phyloP scores from a whole-genome alignment of 2,113 vertebrate genomes.

The Glareola pratincola region DNA sequence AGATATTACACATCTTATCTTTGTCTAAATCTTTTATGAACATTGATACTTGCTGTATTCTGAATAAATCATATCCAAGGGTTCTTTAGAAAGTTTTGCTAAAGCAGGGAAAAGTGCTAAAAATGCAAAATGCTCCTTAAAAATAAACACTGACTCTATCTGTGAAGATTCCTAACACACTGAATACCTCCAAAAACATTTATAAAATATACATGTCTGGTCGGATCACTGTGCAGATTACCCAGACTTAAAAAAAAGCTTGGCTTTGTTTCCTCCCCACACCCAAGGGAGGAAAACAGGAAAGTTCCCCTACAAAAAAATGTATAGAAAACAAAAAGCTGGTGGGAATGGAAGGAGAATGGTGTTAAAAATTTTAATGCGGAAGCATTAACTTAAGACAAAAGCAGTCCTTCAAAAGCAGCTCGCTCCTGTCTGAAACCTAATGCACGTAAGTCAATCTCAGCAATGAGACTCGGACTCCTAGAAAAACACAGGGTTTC shows the following conservation, averaged over 20 bases:
- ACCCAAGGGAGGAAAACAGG: background rate
- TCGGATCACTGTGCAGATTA: background rate
- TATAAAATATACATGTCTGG: background rate
- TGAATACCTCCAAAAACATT: background rate
- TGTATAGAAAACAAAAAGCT: background rate
- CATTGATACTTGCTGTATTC: background rate
- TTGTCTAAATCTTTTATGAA: slow-evolving; percentile 15
- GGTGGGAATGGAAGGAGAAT: background rate
- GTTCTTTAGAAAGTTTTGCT: background rate
- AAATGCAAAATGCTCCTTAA: slow-evolving; percentile 2
- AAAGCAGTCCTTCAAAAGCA: background rate
- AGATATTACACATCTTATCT: background rate
- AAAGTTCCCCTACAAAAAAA: background rate
- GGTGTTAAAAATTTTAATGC: background rate
- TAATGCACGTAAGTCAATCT: background rate
- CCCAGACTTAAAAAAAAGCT: background rate
- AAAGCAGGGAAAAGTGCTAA: background rate
- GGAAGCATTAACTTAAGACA: background rate
- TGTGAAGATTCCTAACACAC: background rate
- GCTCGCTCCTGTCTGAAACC: background rate
- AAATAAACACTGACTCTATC: background rate
- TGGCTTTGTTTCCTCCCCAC: background rate
- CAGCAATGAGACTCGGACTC: background rate
- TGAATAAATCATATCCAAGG: background rate
- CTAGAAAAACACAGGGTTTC: background rate